These are phyloP conservation scores for Euproctis similis DNA, from an alignment of 2,888 invertebrate genomes.

Conservation along the genomic window DNA sequence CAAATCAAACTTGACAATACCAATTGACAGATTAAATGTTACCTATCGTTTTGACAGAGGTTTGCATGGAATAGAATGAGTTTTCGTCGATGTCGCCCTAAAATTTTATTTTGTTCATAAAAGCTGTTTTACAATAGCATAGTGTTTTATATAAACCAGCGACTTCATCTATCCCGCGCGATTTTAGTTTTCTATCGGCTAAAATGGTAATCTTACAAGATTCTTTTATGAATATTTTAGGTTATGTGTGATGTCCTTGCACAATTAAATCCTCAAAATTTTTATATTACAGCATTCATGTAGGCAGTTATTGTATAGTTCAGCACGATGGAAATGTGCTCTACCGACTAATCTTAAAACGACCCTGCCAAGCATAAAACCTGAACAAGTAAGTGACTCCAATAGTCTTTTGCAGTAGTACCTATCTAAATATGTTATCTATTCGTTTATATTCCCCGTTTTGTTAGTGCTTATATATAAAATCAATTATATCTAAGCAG, in stretches of 20 bases:
- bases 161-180: constrained; percentile 17
- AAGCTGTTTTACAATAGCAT: constrained; percentile 25
- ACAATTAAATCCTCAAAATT: constrained; percentile 17
- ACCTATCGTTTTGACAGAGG: constrained; percentile 42
- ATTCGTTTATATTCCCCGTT: too few species aligned
- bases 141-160: constrained; percentile 15
- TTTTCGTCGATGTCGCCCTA: constrained; percentile 39
- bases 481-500: too few species aligned
- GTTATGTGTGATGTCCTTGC: constrained; percentile 47
- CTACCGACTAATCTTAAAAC: constrained; percentile 54
- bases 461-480: too few species aligned
- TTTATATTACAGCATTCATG: constrained; percentile 58
- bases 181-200: constrained; percentile 20
- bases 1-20: too few species aligned
- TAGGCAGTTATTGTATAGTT: constrained; percentile 60
- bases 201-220: constrained; percentile 36
- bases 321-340: constrained; percentile 64
- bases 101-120: constrained; percentile 36
- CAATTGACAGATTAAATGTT: too few species aligned
- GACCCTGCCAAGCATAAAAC: constrained; percentile 38
- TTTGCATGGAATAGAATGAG: constrained; percentile 43
- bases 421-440: too few species aligned
- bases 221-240: constrained; percentile 16
- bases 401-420: too few species aligned
- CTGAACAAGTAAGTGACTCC: constrained; percentile 58